phyloP scores from a whole-genome alignment of 2,797 vertebrate species.

The Cygnus olor region DNA sequence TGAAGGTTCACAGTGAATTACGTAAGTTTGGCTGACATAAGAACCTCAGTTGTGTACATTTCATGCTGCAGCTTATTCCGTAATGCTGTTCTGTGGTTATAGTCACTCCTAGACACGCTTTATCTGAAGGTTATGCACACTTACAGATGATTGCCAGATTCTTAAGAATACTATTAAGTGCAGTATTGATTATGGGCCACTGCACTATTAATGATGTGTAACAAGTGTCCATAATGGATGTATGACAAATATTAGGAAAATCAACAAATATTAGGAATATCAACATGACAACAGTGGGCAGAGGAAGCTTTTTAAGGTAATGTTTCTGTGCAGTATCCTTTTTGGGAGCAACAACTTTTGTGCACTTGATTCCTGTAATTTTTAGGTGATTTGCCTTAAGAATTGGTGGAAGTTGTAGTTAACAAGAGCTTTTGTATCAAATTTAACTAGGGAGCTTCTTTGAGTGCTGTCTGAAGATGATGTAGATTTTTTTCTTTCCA shows the following conservation, averaged over 20 bases:
- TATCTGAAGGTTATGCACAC: not conserved
- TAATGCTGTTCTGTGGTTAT: not conserved
- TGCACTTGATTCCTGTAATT: not conserved
- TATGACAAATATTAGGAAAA: not conserved
- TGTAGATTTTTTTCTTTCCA: not conserved
- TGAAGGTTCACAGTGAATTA: not conserved
- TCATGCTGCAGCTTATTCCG: not conserved
- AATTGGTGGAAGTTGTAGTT: not conserved
- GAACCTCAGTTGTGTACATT: not conserved
- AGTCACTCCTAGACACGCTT: not conserved
- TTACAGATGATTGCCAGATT: not conserved
- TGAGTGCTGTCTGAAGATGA: not conserved
- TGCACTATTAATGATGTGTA: not conserved
- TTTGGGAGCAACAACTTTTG: not conserved
- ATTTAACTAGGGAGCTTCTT: not conserved
- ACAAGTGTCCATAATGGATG: not conserved
- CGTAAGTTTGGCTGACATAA: not conserved
- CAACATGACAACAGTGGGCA: not conserved
- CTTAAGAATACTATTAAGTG: not conserved
- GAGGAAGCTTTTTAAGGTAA: not conserved
- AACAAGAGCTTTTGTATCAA: not conserved
- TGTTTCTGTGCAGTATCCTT: not conserved
- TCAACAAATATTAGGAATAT: not conserved
- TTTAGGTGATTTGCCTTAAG: not conserved
- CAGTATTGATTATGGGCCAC: not conserved